These are phyloP conservation scores for Passerina amoena DNA, from an alignment of 2,113 vertebrate genomes.

Conservation along the genomic window DNA sequence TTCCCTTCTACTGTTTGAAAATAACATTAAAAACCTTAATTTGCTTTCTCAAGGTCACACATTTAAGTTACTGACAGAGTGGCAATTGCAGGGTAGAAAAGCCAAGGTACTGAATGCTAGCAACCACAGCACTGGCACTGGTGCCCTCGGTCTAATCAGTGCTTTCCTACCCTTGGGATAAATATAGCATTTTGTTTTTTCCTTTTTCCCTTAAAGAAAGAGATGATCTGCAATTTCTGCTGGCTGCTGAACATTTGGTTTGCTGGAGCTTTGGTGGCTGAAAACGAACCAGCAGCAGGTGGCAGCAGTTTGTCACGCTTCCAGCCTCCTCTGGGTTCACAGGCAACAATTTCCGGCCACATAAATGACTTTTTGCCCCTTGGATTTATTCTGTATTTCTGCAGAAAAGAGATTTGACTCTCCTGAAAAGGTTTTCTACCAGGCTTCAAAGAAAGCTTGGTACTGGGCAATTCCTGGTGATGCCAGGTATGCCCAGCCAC, in stretches of 20 bases:
- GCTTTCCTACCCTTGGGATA: neutral
- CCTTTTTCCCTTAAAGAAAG: neutral
- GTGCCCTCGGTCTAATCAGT: neutral
- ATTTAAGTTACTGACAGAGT: neutral
- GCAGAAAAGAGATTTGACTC: neutral
- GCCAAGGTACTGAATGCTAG: neutral
- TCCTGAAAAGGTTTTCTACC: neutral
- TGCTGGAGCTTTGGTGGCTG: neutral
- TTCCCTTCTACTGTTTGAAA: constrained; percentile 1
- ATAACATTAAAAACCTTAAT: neutral
- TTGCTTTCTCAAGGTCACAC: constrained; percentile 8
- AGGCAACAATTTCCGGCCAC: neutral
- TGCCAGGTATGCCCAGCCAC: neutral
- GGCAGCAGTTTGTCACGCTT: neutral
- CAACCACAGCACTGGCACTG: neutral
- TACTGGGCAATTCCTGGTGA: neutral
- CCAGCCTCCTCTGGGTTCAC: neutral
- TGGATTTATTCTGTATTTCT: neutral
- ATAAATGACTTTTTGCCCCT: neutral
- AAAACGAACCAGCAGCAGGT: constrained; percentile 16
- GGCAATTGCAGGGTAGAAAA: neutral
- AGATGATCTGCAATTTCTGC: neutral
- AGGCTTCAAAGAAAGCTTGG: neutral
- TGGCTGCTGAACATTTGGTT: neutral
- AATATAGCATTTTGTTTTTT: neutral